phyloP scores from a whole-genome alignment of 2,113 vertebrate genomes.

The Myodes glareolus region DNA sequence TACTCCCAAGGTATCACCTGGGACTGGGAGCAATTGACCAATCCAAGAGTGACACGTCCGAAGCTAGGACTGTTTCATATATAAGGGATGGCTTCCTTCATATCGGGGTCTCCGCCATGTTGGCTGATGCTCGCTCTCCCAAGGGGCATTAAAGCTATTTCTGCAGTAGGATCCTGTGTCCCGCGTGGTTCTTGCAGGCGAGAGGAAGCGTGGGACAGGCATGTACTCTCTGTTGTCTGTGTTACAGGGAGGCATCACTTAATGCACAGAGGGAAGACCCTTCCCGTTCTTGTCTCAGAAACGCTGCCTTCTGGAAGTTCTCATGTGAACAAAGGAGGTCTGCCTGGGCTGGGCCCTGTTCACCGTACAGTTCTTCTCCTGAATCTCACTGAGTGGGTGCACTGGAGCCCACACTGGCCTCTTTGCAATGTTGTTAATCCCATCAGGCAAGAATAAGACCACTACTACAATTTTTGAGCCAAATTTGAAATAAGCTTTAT shows the following conservation, averaged over 20 bases:
- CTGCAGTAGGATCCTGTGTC: too few relatives aligned
- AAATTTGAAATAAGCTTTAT: background rate
- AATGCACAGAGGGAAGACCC: background rate
- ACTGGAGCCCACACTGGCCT: accelerated
- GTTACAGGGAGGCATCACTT: accelerated
- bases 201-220: too few relatives aligned
- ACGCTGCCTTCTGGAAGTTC: background rate
- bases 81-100: too few relatives aligned
- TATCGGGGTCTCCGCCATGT: too few relatives aligned
- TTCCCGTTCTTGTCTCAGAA: background rate
- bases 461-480: background rate
- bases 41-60: too few relatives aligned
- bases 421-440: background rate
- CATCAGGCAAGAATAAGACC: background rate
- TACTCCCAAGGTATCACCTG: too few relatives aligned
- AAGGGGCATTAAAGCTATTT: too few relatives aligned
- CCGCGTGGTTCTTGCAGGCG: too few relatives aligned
- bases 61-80: too few relatives aligned
- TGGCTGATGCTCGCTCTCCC: too few relatives aligned
- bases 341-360: background rate
- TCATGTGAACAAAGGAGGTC: background rate
- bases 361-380: background rate
- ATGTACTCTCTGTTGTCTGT: too few relatives aligned
- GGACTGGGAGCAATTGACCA: too few relatives aligned
- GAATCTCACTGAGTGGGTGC: background rate